Evolutionary conservation across 1,140 invertebrate species (phyloP), one percentile per base, ranked within the genome.

Genomic region (Meteorus sp.): DNA sequence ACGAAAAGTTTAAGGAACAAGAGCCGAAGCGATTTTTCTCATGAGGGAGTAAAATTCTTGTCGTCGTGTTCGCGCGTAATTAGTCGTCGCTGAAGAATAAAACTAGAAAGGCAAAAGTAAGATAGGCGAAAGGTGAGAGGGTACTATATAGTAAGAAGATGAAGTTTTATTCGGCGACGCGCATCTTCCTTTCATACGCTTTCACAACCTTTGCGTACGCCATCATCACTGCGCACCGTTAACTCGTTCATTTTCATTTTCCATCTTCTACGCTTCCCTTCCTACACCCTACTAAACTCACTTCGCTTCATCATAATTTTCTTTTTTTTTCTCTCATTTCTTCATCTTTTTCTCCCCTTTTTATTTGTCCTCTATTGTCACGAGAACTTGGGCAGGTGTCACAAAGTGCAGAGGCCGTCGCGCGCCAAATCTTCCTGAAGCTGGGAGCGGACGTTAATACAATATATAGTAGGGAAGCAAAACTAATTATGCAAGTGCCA

Each of bases 321-420:
- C 23, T 43, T 47, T 44, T 56, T 29, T 56, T 31, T 9, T 56
- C 53, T 25, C 19, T 29, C 41, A 56, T 56, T 50, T 44, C 9
- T 20, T 31, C 15, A 27, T 31, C 15, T 56, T 27, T 19, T 31
- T 33, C 17, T 33, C 37, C 23, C 41, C 5, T 17, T 35, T 31
- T 45, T 47, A 25, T 25, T 22, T 48, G 9, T 22, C 13, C 43
- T 44, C n/a, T 29, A 11, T 29, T 56, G 54, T 56, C 39, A 45
- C 25, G 39, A 47, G 54, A 56, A 56, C 17, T 37, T 25, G 13
- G 44, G 39, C 41, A 56, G 41, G 27, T 56, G 54, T 56, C 39
- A 29, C 54, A 56, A 44, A 56, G 25, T 29, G 27, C 13, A 3
- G 27, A 43, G 27, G 41, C 39, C 29, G 33, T 54, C 35, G 33